Evolutionary conservation across 2,888 invertebrate genomes (phyloP).

Genomic region (Idaea straminata): DNA sequence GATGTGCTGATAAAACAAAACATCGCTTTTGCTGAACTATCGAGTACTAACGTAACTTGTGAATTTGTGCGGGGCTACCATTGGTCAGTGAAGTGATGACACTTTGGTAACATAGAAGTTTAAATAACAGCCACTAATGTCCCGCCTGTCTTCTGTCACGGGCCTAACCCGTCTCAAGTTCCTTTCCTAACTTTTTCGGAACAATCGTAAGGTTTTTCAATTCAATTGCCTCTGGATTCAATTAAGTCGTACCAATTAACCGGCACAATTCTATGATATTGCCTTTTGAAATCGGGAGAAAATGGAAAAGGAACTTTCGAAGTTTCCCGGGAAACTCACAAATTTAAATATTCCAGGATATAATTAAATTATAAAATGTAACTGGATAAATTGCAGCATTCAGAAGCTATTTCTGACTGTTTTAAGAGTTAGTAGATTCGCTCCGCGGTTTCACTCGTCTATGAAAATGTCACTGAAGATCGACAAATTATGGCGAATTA

Average conservation of each 20-base stretch:
- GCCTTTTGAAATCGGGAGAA: constrained; percentile 39
- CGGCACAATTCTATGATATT: constrained; percentile 46
- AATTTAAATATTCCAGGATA: constrained; percentile 47
- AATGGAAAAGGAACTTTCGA: constrained; percentile 38
- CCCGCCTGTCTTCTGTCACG: background rate
- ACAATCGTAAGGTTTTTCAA: constrained; percentile 17
- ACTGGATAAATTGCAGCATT: constrained; percentile 54
- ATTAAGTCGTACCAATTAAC: constrained; percentile 51
- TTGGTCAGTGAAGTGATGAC: too few species aligned
- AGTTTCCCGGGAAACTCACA: constrained; percentile 38
- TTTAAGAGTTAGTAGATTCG: constrained; percentile 28
- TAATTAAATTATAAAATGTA: constrained; percentile 61
- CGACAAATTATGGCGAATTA: too few species aligned
- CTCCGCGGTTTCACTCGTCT: too few species aligned
- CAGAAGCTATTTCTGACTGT: constrained; percentile 43
- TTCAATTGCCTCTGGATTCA: constrained; percentile 45
- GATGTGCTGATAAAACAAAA: too few species aligned
- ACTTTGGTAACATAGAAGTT: too few species aligned
- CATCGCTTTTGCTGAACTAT: too few species aligned
- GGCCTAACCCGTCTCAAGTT: background rate
- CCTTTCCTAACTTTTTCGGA: background rate
- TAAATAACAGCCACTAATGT: too few species aligned
- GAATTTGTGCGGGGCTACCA: too few species aligned
- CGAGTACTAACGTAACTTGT: too few species aligned
- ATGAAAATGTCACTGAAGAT: too few species aligned